These are phyloP conservation scores for Equus przewalskii DNA, from an alignment of 2,113 vertebrate genomes.

Conservation along the genomic window DNA sequence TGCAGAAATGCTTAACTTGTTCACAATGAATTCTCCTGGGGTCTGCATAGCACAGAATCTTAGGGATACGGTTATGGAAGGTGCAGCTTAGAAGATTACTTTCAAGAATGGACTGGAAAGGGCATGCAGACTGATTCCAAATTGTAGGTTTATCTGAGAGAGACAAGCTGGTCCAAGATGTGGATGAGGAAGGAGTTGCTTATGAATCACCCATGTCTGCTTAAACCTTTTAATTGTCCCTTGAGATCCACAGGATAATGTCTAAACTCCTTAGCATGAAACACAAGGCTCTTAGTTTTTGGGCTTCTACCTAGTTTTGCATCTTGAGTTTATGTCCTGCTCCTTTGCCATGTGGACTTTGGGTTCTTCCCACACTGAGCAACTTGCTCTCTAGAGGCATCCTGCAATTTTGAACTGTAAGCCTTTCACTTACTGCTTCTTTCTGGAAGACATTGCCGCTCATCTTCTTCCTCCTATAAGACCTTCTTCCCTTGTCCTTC, in stretches of 20 bases:
- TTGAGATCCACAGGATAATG: not conserved
- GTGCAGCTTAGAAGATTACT: not conserved
- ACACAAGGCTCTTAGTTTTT: not conserved
- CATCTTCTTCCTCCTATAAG: not conserved
- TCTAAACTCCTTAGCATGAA: not conserved
- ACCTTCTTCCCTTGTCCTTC: not conserved
- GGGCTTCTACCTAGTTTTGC: not conserved
- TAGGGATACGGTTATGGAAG: not conserved
- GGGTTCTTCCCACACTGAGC: not conserved
- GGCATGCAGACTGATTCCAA: not conserved
- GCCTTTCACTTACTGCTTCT: not conserved
- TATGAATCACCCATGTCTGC: not conserved
- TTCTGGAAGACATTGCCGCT: not conserved
- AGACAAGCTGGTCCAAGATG: not conserved
- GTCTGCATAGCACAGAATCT: not conserved
- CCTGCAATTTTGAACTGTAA: not conserved
- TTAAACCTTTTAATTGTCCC: not conserved
- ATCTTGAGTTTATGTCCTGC: not conserved
- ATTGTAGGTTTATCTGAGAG: not conserved
- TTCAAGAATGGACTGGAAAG: conserved; percentile 33
- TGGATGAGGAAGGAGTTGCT: not conserved
- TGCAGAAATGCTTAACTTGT: conserved; percentile 72
- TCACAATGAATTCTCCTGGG: conserved; percentile 56
- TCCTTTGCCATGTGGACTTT: not conserved
- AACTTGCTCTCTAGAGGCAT: not conserved